Base-by-base conservation (phyloP, 2,888 invertebrate genomes). In the Nephrocerus scutellatus region DNA sequence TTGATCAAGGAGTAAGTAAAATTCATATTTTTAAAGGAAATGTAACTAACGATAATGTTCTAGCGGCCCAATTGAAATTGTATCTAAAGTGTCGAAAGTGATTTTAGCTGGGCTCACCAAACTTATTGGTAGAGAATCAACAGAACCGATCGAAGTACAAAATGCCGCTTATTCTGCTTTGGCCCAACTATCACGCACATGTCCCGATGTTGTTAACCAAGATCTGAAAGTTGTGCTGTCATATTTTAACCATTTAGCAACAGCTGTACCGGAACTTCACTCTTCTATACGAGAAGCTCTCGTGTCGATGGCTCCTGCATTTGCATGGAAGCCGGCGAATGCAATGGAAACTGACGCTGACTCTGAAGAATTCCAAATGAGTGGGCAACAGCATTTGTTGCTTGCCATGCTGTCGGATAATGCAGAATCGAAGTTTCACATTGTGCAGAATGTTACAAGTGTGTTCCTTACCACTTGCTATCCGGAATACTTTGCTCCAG, bases 401-500 rank as follows among this genome's bases (percentile, higher is more conserved):
- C 72, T 77, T 53, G 79, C 79, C n/a, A 70, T 84, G 52, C 67
- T 82, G 13, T 75, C 84, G 59, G 73, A 82, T 66, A 79, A 85
- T 70, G 80, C 88, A 58, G 75, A 84, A 70, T 76, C 79, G 23
- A 81, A 83, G 13, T 82, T 89, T 53, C 73, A 81, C 3, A 84
- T 85, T 71, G 82, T 84, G 24, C 74, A 92, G 41, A 84, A 86
- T 67, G 82, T 87, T 24, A 85, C 88, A 4, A 86, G 84, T 55
- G 77, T 86, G 43, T 90, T 87, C 56, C 75, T 88, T 0, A 80
- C 84, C 4, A 77, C 78, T 6, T 83, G 91, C 48, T 93, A 90
- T 66, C 85, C 88, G 0, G 73, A 78, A 21, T 76, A 84, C 55
- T 86, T 88, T 63, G 79, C 86, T 1, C 83, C 87, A 0, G 84